Percentiles rank a stretch among this genome's conserved stretches.
Conservation (phyloP, 2,888 invertebrate genomes). For the Sminthurinus aureus region DNA sequence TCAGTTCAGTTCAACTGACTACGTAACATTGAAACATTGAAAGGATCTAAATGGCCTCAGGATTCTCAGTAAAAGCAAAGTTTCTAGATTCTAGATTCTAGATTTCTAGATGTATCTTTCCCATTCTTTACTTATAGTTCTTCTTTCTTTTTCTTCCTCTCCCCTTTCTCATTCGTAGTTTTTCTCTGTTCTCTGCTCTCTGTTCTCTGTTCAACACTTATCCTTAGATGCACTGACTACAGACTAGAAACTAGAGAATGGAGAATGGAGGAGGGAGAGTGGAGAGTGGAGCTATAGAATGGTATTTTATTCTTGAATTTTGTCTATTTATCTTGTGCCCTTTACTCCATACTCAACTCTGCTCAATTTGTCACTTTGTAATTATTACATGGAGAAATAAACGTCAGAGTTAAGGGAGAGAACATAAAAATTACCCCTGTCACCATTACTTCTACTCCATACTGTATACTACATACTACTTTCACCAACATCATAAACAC, state of each 20-base stretch:
- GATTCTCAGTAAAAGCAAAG: constrained; percentile 43
- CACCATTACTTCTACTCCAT: too few relatives aligned
- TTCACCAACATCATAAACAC: too few relatives aligned
- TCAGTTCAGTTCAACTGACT: constrained; percentile 1
- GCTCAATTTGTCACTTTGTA: neutral
- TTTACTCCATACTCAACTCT: neutral
- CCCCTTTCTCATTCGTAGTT: neutral
- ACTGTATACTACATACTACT: too few relatives aligned
- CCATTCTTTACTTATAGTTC: neutral
- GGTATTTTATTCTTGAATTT: neutral
- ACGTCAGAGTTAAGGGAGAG: too few relatives aligned
- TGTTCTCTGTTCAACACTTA: neutral
- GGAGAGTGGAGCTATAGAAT: neutral
- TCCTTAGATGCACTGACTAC: neutral
- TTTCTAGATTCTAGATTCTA: constrained; percentile 30
- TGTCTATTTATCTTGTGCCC: constrained; percentile 4
- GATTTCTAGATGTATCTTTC: constrained; percentile 10
- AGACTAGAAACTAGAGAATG: too few relatives aligned
- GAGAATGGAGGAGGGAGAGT: neutral
- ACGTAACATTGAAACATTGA: constrained; percentile 36
- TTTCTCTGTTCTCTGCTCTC: constrained; percentile 10
- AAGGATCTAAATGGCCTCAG: constrained; percentile 38
- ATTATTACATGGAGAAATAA: too few relatives aligned
- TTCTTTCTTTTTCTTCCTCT: constrained; percentile 22
- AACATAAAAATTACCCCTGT: too few relatives aligned